Evolutionary conservation across 2,113 vertebrate genomes (phyloP).

Genomic region (Coturnix japonica): DNA sequence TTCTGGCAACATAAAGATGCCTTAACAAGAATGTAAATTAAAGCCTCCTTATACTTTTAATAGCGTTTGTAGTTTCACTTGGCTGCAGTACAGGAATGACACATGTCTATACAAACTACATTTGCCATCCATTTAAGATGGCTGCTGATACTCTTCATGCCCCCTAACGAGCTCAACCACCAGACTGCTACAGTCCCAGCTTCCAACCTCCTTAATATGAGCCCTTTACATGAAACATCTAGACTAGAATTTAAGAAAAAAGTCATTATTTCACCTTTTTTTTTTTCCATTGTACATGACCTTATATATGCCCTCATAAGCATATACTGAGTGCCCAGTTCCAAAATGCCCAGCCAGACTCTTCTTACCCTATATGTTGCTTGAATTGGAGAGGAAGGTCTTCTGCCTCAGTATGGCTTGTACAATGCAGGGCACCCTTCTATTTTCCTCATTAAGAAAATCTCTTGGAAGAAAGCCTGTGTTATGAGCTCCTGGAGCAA

Average conservation of each 20-base stretch:
- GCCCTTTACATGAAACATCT: background rate
- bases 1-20: slow-evolving; percentile 34
- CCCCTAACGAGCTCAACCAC: background rate
- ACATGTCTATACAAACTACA: slow-evolving; percentile 52
- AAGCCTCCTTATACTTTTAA: slow-evolving; percentile 45
- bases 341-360: background rate
- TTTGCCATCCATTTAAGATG: slow-evolving; percentile 39
- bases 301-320: background rate
- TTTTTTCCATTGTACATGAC: background rate
- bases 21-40: slow-evolving; percentile 55
- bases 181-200: background rate
- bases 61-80: slow-evolving; percentile 67
- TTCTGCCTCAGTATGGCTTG: background rate
- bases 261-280: background rate
- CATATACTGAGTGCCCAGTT: background rate
- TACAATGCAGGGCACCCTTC: background rate
- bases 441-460: background rate
- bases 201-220: background rate
- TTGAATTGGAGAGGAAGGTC: background rate
- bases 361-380: background rate
- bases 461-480: background rate
- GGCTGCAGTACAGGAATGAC: slow-evolving; percentile 64
- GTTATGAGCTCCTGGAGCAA: background rate
- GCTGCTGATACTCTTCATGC: slow-evolving; percentile 8
- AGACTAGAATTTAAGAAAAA: background rate